Percentiles rank a stretch among this genome's conserved stretches.
Conservation (phyloP, 35 echinoderm and acorn worm species). For the Holothuria glaberrima region DNA sequence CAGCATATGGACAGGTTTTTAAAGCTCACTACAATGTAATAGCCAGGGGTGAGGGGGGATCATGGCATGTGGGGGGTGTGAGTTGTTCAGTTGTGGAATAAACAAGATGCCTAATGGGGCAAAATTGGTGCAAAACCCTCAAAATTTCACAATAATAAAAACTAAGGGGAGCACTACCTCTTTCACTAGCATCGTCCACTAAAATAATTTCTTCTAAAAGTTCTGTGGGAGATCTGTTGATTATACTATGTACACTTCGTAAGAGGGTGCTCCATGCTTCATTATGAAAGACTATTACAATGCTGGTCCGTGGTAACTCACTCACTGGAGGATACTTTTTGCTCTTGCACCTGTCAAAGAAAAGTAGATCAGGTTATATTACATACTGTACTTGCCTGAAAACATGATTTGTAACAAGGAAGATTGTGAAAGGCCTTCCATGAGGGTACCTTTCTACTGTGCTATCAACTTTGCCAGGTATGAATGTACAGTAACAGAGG, state of each 20-base stretch:
- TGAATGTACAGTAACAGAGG: no score
- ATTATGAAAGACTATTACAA: conserved; percentile 94
- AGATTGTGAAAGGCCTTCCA: not conserved
- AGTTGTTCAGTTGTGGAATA: no score
- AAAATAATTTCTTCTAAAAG: conserved; percentile 85
- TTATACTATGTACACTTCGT: conserved; percentile 86
- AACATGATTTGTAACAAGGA: not conserved
- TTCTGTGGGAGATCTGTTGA: conserved; percentile 75
- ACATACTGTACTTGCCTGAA: not conserved
- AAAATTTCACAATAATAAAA: no score
- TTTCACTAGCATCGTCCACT: conserved; percentile 85
- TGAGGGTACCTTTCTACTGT: no score
- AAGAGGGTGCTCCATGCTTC: conserved; percentile 92
- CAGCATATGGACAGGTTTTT: no score
- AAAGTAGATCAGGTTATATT: not conserved
- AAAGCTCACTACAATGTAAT: no score
- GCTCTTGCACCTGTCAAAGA: conserved; percentile 70
- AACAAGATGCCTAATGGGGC: no score
- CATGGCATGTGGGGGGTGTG: no score
- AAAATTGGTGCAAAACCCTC: no score
- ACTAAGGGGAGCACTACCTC: conserved; percentile 50
- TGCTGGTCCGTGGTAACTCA: conserved; percentile 71
- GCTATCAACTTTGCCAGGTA: no score
- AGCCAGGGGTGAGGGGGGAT: no score
- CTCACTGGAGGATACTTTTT: conserved; percentile 73